Evolutionary conservation across 1,140 invertebrate species (phyloP), one percentile per base, ranked within the genome.

Genomic region (Drosophila busckii): DNA sequence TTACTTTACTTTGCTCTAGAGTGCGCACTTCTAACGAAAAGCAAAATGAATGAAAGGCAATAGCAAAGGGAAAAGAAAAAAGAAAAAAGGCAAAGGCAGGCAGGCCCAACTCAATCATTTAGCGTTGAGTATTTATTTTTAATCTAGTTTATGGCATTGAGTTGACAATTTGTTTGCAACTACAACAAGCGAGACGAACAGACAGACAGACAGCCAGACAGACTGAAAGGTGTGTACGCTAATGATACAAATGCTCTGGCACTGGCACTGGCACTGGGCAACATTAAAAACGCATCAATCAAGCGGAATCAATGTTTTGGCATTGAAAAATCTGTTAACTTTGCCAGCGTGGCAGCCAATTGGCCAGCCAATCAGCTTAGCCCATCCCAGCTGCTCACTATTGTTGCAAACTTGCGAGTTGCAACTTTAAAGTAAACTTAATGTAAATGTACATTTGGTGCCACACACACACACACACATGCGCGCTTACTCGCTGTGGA

Each of bases 261-360:
- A 25, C 35, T 41, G 48, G 25, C 34, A n/a, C 23, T 37, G 48
- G 31, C 37, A 28, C 22, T 28, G 9, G 19, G 28, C 37, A 29
- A 78, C 70, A 78, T 76, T 78, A 76, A 76, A 76, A 76, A 49
- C 65, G 50, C 70, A 76, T 76, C 71, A 76, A 76, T 78, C 71
- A 76, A 45, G 28, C 45, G 50, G 62, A 76, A 76, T 76, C 70
- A 76, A 76, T 76, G 70, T 32, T 40, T 41, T 31, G 31, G 55
- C 65, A 59, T 42, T 50, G 32, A 58, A 52, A 70, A 59, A 62
- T 60, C 64, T 64, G 64, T 35, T 15, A 40, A 40, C 60, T 46
- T n/a, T n/a, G n/a, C n/a, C n/a, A n/a, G n/a, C n/a, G n/a, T n/a
- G n/a, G n/a, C n/a, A n/a, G n/a, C n/a, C n/a, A n/a, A n/a, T n/a